Percentiles rank a stretch among this genome's conserved stretches.
These are phyloP conservation scores for Paracyclopina nana DNA, from an alignment of 1,140 invertebrate genomes.

Conservation along the genomic window DNA sequence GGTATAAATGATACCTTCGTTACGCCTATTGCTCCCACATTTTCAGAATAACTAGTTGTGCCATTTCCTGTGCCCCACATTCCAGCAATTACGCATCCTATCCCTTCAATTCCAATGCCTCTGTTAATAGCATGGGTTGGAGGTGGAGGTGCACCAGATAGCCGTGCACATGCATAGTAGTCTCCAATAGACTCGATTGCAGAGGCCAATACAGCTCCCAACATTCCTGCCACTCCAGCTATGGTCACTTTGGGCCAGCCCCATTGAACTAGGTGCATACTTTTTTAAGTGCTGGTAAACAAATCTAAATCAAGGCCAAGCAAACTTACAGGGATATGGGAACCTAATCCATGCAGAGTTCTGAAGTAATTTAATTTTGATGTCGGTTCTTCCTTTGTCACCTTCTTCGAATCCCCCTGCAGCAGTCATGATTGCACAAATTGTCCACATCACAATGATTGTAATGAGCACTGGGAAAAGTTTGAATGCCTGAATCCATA, in stretches of 20 bases:
- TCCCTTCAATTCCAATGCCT: conserved; percentile 58
- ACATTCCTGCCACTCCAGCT: conserved; percentile 54
- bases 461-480: conserved; percentile 26
- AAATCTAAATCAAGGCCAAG: conserved; percentile 1
- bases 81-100: conserved; percentile 59
- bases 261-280: conserved; percentile 40
- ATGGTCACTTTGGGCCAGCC: conserved; percentile 52
- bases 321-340: conserved; percentile 49
- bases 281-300: too few species aligned
- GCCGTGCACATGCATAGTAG: conserved; percentile 62
- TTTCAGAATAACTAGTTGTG: conserved; percentile 69
- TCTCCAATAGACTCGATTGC: conserved; percentile 67
- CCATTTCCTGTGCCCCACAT: conserved; percentile 60
- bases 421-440: conserved; percentile 50
- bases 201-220: conserved; percentile 60
- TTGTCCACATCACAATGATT: conserved; percentile 53
- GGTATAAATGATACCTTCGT: conserved; percentile 30
- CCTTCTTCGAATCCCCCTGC: conserved; percentile 40
- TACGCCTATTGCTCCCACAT: conserved; percentile 65
- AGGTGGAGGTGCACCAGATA: conserved; percentile 47
- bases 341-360: conserved; percentile 34
- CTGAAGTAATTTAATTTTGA: conserved; percentile 32
- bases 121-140: conserved; percentile 67
- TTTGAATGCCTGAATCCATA: too few species aligned
- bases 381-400: conserved; percentile 54